Evolutionary conservation across 2,113 vertebrate genomes (phyloP).

Genomic region (Misgurnus anguillicaudatus): DNA sequence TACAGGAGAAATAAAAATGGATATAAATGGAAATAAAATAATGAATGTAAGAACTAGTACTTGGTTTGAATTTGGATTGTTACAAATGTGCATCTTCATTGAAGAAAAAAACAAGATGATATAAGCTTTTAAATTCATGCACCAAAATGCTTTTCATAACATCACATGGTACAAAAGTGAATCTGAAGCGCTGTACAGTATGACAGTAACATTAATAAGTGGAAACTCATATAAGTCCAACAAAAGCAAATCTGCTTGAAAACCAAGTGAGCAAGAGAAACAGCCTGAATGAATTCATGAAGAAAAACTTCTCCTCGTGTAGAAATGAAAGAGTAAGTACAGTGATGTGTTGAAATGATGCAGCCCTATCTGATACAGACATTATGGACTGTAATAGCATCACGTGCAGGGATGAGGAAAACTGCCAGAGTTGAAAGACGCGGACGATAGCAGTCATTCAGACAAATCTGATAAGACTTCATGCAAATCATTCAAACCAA

Average conservation of each 20-base stretch:
- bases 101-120: too few species aligned
- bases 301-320: not conserved
- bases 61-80: too few species aligned
- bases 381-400: conserved; percentile 7
- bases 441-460: not conserved
- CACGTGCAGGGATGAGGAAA: not conserved
- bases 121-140: too few species aligned
- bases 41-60: too few species aligned
- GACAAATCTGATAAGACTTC: conserved; percentile 23
- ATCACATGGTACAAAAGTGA: not conserved
- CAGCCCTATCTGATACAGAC: not conserved
- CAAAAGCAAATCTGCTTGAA: conserved; percentile 26
- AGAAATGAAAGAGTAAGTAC: not conserved
- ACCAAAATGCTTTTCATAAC: not conserved
- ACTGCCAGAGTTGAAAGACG: not conserved
- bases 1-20: too few species aligned
- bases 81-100: too few species aligned
- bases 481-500: conserved; percentile 1
- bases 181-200: not conserved
- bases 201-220: conserved; percentile 10
- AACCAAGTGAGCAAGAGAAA: not conserved
- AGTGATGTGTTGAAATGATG: not conserved
- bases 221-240: conserved; percentile 14
- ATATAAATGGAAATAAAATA: too few species aligned
- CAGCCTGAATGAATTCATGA: conserved; percentile 1